phyloP scores from a whole-genome alignment of 2,888 invertebrate species.

The Amblyteles armatorius region DNA sequence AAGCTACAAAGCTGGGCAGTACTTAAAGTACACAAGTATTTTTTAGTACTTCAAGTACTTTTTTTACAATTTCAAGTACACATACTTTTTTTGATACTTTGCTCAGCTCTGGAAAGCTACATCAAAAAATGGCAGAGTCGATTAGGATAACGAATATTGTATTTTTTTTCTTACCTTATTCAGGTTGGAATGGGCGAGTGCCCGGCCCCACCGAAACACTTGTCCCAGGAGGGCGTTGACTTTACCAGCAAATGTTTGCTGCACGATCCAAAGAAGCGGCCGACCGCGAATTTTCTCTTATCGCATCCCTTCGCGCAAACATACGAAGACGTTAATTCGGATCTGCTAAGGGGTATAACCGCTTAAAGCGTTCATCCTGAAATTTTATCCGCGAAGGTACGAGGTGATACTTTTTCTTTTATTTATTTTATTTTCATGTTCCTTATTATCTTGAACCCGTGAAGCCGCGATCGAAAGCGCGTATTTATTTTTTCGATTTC shows the following conservation, averaged over 20 bases:
- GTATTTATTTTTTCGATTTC: conserved; percentile 13
- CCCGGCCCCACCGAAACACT: conserved; percentile 90
- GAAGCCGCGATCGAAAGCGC: not conserved
- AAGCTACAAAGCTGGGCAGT: not conserved
- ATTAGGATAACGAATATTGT: not conserved
- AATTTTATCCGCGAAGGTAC: not conserved
- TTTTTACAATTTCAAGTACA: not conserved
- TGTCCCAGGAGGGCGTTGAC: conserved; percentile 93
- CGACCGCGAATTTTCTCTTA: conserved; percentile 89
- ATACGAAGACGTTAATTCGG: conserved; percentile 80
- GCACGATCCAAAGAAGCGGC: conserved; percentile 91
- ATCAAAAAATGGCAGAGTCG: not conserved
- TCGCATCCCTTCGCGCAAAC: conserved; percentile 90
- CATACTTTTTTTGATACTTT: too few relatives aligned
- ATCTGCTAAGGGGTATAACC: conserved; percentile 71
- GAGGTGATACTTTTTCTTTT: conserved; percentile 11
- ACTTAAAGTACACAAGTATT: too few relatives aligned
- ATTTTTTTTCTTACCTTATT: conserved; percentile 83
- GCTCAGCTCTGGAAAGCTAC: not conserved
- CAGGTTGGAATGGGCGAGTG: conserved; percentile 97
- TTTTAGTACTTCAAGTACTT: not conserved
- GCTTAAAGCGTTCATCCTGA: conserved; percentile 27
- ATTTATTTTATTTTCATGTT: conserved; percentile 14
- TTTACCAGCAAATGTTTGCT: conserved; percentile 93
- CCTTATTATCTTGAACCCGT: conserved; percentile 13